phyloP scores from a whole-genome alignment of 2,113 vertebrate species.

The Brienomyrus longianalis region DNA sequence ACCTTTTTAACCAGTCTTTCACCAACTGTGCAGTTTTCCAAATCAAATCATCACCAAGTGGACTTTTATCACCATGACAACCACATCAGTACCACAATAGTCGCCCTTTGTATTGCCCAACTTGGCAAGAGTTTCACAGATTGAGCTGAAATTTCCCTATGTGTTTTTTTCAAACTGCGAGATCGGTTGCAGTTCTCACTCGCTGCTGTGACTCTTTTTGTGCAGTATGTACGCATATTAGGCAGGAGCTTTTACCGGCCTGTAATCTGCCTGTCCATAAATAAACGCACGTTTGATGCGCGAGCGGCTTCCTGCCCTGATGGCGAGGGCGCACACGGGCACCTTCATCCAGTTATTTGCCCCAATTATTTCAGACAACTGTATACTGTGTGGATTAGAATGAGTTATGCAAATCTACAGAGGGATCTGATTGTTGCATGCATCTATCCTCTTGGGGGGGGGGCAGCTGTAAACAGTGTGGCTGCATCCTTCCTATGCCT shows the following conservation, averaged over 20 bases:
- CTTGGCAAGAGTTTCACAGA: background rate
- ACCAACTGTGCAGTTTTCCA: slow-evolving; percentile 4
- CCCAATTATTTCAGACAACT: slow-evolving; percentile 49
- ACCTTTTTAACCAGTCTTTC: background rate
- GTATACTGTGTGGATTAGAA: slow-evolving; percentile 36
- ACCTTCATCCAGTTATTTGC: slow-evolving; percentile 41
- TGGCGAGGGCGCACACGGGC: slow-evolving; percentile 21
- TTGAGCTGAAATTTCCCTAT: background rate
- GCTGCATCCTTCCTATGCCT: slow-evolving; percentile 39
- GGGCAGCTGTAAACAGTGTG: slow-evolving; percentile 40
- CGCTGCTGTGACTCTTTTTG: background rate
- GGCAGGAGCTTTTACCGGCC: background rate
- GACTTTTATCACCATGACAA: slow-evolving; percentile 3
- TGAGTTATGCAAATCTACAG: slow-evolving; percentile 47
- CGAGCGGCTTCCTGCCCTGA: slow-evolving; percentile 18
- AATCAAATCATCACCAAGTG: background rate
- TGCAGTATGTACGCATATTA: background rate
- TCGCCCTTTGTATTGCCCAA: background rate
- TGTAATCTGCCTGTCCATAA: background rate
- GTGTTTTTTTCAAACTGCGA: background rate
- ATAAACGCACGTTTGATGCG: slow-evolving; percentile 33
- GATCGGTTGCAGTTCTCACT: background rate
- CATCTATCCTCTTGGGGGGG: slow-evolving; percentile 30
- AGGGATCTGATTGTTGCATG: slow-evolving; percentile 41
- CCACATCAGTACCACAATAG: slow-evolving; percentile 12